Base-by-base conservation (phyloP, 2,797 vertebrate species). In the Lophotriccus pileatus region DNA sequence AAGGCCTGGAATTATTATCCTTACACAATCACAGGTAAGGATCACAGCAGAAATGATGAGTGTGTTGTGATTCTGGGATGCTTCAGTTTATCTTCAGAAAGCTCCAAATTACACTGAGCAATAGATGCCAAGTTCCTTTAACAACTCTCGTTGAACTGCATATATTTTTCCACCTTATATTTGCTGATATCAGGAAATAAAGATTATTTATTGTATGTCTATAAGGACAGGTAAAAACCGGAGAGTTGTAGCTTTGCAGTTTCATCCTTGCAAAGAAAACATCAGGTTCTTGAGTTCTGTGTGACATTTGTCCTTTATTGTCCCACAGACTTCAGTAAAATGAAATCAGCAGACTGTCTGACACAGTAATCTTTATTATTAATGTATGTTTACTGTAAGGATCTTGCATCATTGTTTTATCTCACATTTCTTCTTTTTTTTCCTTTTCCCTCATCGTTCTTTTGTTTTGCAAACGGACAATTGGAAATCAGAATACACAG, bases 1-100 rank as follows among this genome's bases (percentile, higher is more conserved):
- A 99, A 99, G 96, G 99, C 99, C 7, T 99, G 99, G 99, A 99
- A 99, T 98, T 99, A 99, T 88, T 99, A 99, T 91, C 99, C 99
- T 37, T 99, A 99, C 89, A 99, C 99, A 77, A 98, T 99, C 92
- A 99, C 99, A 98, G 99, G 99, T 99, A 97, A 98, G 97, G 90
- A 62, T 34, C 39, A n/a, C 36, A 77, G 70, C 75, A 62, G 52
- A 34, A 72, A 34, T 59, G 4, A 52, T 49, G 39, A 55, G 22
- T 64, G 32, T 47, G 21, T 41, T 64, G 19, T 63, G 28, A 7
- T 77, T 69, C 75, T 34, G 37, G 34, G 22, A 23, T 50, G 75
- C 39, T 66, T 87, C 24, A 37, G n/a, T 14, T 66, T 78, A 15
- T 63, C 53, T 81, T 90, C 63, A 66, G 44, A 87, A 87, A 84